phyloP scores from a whole-genome alignment of 2,888 invertebrate species.

The Zonitis immaculata region DNA sequence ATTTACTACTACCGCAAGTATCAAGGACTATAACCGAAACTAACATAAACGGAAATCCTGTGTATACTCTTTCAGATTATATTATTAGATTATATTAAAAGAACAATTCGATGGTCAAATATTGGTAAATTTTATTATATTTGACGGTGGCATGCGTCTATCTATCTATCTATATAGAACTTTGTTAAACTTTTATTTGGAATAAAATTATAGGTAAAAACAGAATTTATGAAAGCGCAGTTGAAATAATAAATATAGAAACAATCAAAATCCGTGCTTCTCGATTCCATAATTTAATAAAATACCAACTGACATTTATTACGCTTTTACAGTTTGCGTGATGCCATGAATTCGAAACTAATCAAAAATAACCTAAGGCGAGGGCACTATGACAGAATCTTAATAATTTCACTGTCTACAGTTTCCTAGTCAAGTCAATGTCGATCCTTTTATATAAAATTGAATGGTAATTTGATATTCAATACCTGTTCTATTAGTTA shows the following conservation, averaged over 20 bases:
- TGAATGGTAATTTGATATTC: background rate
- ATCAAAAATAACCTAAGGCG: conserved; percentile 33
- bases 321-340: conserved; percentile 29
- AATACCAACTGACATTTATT: conserved; percentile 22
- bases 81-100: too few species aligned
- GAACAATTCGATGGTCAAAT: too few species aligned
- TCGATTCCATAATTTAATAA: conserved; percentile 17
- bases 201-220: background rate
- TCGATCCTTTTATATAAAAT: background rate
- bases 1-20: conserved; percentile 26
- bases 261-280: conserved; percentile 12
- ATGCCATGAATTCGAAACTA: conserved; percentile 28
- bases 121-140: too few species aligned
- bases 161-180: too few species aligned
- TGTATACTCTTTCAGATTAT: background rate
- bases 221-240: conserved; percentile 6
- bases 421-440: background rate
- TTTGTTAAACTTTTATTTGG: too few species aligned
- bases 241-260: conserved; percentile 16
- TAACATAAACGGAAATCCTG: conserved; percentile 1
- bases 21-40: conserved; percentile 2
- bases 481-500: background rate
- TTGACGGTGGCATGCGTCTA: too few species aligned
- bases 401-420: conserved; percentile 23
- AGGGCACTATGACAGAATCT: conserved; percentile 26